Evolutionary conservation across 2,888 invertebrate genomes (phyloP), one percentile per base, ranked within the genome.

Genomic region (Linnaemya vulpina): DNA sequence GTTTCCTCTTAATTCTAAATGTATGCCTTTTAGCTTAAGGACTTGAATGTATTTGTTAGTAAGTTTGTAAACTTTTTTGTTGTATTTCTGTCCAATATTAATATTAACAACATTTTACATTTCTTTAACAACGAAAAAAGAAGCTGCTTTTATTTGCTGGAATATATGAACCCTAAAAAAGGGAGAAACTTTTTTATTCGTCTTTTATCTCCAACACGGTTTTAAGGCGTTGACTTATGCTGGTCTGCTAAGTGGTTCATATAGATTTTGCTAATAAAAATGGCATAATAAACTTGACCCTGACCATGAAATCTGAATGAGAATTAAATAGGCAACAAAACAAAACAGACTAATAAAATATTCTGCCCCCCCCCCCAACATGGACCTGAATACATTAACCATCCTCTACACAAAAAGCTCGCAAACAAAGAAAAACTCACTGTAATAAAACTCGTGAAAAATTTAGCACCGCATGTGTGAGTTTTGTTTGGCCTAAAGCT

Each of bases 21-120:
- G 38, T 43, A n/a, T n/a, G n/a, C n/a, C n/a, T 43, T 11, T 43
- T 13, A 10, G n/a, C n/a, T 46, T n/a, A 3, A n/a, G n/a, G 46
- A 15, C n/a, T 46, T 46, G 1, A 15, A 46, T 15, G 3, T n/a
- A 5, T 46, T 46, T 3, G 5, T 3, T 40, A 40, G 11, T 60
- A 7, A 8, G 35, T 35, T 35, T n/a, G 1, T n/a, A 1, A 58
- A 51, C 17, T 11, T 63, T 68, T 68, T 51, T 68, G 30, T 17
- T 13, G 8, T 38, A 4, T 13, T 8, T 7, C 4, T 55, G 25
- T n/a, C 8, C 25, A 30, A 13, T 30, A 11, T 49, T 25, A 68
- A 53, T 38, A 55, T 43, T 40, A 71, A 7, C 25, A 71, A 71
- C 40, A 55, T 55, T 71, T 71, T 58, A 7, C 25, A 71, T 71